Conservation (phyloP, 2,888 invertebrate genomes). For the Eupithecia exiguata region DNA sequence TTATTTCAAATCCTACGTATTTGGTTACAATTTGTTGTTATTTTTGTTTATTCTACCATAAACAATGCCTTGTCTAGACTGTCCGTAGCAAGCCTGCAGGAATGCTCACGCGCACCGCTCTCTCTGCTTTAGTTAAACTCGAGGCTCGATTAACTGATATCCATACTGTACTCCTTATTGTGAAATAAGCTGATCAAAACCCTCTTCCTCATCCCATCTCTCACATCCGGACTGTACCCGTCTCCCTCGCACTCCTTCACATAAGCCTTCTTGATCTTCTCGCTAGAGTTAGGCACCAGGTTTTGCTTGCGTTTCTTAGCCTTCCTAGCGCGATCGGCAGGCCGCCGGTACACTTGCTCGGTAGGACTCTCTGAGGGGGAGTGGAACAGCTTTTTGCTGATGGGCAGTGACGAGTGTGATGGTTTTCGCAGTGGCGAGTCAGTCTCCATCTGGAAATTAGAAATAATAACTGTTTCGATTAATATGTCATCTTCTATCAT, state of each 20-base stretch:
- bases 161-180: conserved; percentile 72
- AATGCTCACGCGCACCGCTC: background rate
- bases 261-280: conserved; percentile 65
- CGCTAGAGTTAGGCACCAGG: conserved; percentile 60
- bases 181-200: conserved; percentile 70
- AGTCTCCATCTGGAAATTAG: conserved; percentile 70
- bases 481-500: no score
- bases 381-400: conserved; percentile 73
- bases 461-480: no score
- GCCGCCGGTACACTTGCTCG: conserved; percentile 45
- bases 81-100: background rate
- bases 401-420: conserved; percentile 61
- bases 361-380: conserved; percentile 59
- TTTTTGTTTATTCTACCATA: background rate
- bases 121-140: background rate
- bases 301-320: conserved; percentile 65
- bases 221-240: conserved; percentile 57
- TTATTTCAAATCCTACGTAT: background rate
- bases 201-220: conserved; percentile 65
- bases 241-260: conserved; percentile 66
- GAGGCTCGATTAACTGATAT: conserved; percentile 45
- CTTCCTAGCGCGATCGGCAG: conserved; percentile 43
- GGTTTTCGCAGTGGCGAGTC: conserved; percentile 69
- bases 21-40: background rate
- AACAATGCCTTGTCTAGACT: background rate